A percentile compares a stretch with the other conserved stretches of the same genome.
phyloP scores from a whole-genome alignment of 1,140 invertebrate genomes.

The Sycobia sp. region DNA sequence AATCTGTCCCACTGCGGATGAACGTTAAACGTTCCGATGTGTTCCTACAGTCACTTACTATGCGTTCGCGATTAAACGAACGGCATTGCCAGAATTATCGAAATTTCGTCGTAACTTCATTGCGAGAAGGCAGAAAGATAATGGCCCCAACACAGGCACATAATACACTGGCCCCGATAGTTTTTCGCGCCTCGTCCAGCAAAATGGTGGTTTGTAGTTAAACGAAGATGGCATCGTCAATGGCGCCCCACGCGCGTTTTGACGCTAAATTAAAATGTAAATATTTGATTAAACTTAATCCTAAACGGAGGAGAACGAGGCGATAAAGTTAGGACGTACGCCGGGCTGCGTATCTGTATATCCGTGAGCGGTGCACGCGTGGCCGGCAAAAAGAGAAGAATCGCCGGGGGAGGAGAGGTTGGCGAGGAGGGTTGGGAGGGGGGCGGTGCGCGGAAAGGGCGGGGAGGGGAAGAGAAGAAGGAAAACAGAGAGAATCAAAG shows the following conservation, averaged over 20 bases:
- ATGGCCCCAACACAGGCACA: too few species aligned
- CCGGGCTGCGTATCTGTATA: too few species aligned
- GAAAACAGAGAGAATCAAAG: slow-evolving; percentile 30
- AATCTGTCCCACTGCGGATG: too few species aligned
- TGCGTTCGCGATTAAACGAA: too few species aligned
- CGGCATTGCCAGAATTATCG: too few species aligned
- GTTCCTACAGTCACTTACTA: too few species aligned
- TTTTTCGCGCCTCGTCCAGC: too few species aligned
- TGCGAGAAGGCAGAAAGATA: too few species aligned
- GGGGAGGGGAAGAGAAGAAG: slow-evolving; percentile 20
- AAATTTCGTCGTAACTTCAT: too few species aligned
- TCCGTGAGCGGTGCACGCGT: slow-evolving; percentile 35
- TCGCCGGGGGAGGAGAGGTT: slow-evolving; percentile 31
- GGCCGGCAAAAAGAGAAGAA: slow-evolving; percentile 16
- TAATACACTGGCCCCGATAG: too few species aligned
- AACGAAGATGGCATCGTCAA: not conserved
- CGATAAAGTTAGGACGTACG: slow-evolving; percentile 35
- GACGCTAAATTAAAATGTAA: slow-evolving; percentile 56
- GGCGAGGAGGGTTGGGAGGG: slow-evolving; percentile 25
- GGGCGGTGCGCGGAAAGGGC: slow-evolving; percentile 9
- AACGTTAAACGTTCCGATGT: too few species aligned
- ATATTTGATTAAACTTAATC: slow-evolving; percentile 58
- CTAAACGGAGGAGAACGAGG: slow-evolving; percentile 45
- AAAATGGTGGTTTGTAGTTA: too few species aligned
- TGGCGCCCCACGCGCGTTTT: slow-evolving; percentile 5